A percentile compares a stretch with the other conserved stretches of the same genome.
Conservation (phyloP, 2,888 invertebrate species). For the Antitype chi region DNA sequence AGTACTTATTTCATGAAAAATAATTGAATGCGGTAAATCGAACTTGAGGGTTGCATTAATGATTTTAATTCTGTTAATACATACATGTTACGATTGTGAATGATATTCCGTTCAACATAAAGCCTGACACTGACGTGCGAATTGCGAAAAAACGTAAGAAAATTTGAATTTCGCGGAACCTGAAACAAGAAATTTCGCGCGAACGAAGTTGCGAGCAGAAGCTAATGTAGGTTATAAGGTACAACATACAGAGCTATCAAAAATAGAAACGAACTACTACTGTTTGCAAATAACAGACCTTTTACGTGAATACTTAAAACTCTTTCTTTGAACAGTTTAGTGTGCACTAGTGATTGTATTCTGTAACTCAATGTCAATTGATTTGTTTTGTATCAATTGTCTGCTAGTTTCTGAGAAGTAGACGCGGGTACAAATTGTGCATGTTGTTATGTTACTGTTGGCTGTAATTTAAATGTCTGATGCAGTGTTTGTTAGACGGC, state of each 20-base stretch:
- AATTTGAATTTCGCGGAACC: no score
- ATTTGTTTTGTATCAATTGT: constrained; percentile 40
- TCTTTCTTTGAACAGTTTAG: constrained; percentile 25
- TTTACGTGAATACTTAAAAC: neutral
- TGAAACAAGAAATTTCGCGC: no score
- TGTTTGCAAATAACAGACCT: neutral
- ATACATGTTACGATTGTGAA: no score
- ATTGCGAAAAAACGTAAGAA: no score
- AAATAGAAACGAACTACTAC: neutral
- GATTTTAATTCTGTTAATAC: no score
- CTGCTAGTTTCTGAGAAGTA: constrained; percentile 24
- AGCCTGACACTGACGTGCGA: no score
- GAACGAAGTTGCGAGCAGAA: no score
- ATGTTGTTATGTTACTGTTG: neutral
- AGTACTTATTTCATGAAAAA: no score
- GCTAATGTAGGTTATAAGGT: neutral
- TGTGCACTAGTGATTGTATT: neutral
- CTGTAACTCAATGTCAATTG: constrained; percentile 23
- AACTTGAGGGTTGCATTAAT: no score
- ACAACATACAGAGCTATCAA: neutral
- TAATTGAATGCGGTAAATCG: no score
- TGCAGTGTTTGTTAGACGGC: constrained; percentile 11
- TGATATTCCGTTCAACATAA: no score
- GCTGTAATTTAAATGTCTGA: constrained; percentile 29
- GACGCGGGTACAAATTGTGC: neutral